Evolutionary conservation across 2,113 vertebrate species (phyloP), one percentile per base, ranked within the genome.

Genomic region (Calidris pugnax): DNA sequence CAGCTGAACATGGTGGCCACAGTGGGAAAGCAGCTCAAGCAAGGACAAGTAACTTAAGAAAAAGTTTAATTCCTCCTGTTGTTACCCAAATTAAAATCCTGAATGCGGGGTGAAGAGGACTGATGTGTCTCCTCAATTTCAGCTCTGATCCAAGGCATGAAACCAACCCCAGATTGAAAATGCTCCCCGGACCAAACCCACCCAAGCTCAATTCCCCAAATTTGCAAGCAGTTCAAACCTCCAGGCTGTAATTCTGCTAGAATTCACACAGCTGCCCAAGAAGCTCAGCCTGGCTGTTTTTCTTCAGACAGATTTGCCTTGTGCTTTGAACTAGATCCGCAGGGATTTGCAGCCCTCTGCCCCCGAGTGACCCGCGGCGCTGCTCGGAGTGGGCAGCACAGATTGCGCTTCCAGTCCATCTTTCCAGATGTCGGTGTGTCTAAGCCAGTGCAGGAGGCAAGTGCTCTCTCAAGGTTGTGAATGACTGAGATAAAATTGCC

Each of bases 51-150:
- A 39, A 19, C 3, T 15, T 53, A 28, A n/a, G 15, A 26, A 47
- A 22, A 39, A 28, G 2, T 33, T 81, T 57, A 3, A 9, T 37
- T 63, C 21, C 10, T 75, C 12, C n/a, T 2, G 0, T 21, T 60
- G 8, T 30, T 88, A 33, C 13, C 13, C 23, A 35, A 12, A 10
- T 37, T 66, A 64, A 72, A 85, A 59, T 45, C 53, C 24, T 45
- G 9, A 8, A 16, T 10, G 35, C 50, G 8, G 1, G 0, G 4
- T 59, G 45, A 88, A 41, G n/a, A 17, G 60, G 32, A 26, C 53
- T 73, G 74, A 32, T 0, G 1, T 10, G 6, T n/a, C 14, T 81
- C 11, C 39, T 63, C 16, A 7, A 0, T 45, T 95, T 63, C 39
- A 67, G 20, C 28, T 73, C 60, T n/a, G 37, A 80, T 39, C 8